These are phyloP conservation scores for Eublepharis macularius DNA, from an alignment of 2,113 vertebrate species.

Conservation along the genomic window DNA sequence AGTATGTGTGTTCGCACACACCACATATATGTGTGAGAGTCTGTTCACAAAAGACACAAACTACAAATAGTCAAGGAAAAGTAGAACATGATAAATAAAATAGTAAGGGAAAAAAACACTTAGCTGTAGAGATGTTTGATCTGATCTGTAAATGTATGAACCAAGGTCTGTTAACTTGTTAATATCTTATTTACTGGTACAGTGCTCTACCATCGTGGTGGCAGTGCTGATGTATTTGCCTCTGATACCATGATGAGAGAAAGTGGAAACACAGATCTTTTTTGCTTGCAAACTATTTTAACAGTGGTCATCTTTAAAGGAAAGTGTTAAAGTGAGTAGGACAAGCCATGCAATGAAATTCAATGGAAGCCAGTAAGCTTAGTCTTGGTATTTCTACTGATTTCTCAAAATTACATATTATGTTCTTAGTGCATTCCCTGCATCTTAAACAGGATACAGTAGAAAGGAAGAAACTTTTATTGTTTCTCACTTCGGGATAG, in stretches of 20 bases:
- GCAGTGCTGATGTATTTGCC: neutral
- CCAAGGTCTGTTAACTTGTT: neutral
- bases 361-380: neutral
- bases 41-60: neutral
- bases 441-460: neutral
- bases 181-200: slow-evolving; percentile 42
- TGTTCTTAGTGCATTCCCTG: neutral
- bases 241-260: neutral
- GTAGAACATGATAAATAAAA: neutral
- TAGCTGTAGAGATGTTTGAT: neutral
- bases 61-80: neutral
- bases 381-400: neutral
- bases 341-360: neutral
- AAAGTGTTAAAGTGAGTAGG: slow-evolving; percentile 10
- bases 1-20: neutral
- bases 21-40: neutral
- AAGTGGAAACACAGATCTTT: neutral
- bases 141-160: slow-evolving; percentile 9
- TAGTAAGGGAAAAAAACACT: neutral
- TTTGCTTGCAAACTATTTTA: slow-evolving; percentile 12
- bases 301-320: slow-evolving; percentile 16
- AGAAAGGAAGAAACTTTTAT: neutral
- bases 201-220: neutral
- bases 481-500: too few species aligned
- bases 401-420: neutral